Evolutionary conservation across 2,888 invertebrate species (phyloP).

Genomic region (Tenthredo scrophulariae): DNA sequence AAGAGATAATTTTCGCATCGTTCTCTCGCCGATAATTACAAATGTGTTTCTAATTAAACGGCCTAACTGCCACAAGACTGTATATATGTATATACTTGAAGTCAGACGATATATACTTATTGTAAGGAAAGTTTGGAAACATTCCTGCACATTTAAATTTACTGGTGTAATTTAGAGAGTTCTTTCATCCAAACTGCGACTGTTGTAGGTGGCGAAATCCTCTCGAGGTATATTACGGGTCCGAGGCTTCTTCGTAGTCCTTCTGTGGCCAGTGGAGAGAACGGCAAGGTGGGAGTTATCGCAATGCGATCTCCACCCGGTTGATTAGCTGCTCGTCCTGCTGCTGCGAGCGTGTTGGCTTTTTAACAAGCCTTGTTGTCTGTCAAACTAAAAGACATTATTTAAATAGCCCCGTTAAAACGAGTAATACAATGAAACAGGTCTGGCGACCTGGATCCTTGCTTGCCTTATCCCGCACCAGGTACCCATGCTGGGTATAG

Average conservation of each 20-base stretch:
- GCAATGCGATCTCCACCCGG: conserved; percentile 54
- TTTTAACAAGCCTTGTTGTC: conserved; percentile 56
- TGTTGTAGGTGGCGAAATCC: conserved; percentile 48
- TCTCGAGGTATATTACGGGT: conserved; percentile 37
- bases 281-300: conserved; percentile 39
- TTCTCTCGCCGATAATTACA: conserved; percentile 23
- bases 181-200: conserved; percentile 9
- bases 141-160: not conserved
- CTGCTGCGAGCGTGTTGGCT: conserved; percentile 56
- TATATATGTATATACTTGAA: not conserved
- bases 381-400: conserved; percentile 57
- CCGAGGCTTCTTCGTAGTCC: conserved; percentile 44
- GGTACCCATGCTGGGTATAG: conserved; percentile 37
- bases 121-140: not conserved
- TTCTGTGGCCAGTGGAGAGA: conserved; percentile 23
- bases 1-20: conserved; percentile 13
- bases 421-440: conserved; percentile 54
- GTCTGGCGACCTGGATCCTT: conserved; percentile 55
- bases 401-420: conserved; percentile 55
- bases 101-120: conserved; percentile 1
- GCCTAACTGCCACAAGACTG: not conserved
- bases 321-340: conserved; percentile 56
- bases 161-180: conserved; percentile 20
- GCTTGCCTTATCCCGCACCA: conserved; percentile 47
- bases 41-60: not conserved